Evolutionary conservation across 1,140 invertebrate genomes (phyloP), one percentile per base, ranked within the genome.

Genomic region (Drosophila kikkawai): DNA sequence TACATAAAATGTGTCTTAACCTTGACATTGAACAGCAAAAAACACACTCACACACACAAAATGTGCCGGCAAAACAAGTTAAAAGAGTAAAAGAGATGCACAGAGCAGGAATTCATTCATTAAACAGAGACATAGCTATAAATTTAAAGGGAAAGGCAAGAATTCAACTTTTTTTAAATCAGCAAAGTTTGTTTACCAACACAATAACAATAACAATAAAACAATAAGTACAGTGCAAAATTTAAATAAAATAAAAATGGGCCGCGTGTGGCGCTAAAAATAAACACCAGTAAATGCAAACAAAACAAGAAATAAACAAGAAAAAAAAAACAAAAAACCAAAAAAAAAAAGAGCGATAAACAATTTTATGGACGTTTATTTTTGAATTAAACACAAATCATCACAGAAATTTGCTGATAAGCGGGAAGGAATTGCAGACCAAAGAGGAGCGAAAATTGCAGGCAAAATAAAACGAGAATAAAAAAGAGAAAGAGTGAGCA

Each of bases 1-100:
- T 76, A 87, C 83, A 87, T 63, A 82, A 87, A 87, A 90, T 85
- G 50, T 76, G 47, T 79, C 79, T 90, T 90, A 90, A 90, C 85
- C 85, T 90, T 90, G 85, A 90, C 85, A 90, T 90, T 90, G 85
- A 75, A 76, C 74, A 56, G 53, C 68, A 75, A 86, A 86, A 70
- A 75, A 77, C 64, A 73, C 60, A 73, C 75, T 55, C 60, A 11
- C 13, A 56, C 48, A 63, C 69, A 45, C 73, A 69, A 69, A 73
- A 73, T 42, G 42, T 41, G 66, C 58, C 76, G 58, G 76, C 75
- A 63, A 81, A 86, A 91, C 86, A 90, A 66, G 76, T 82, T 69
- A 90, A 75, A 61, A 60, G 32, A 60, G 53, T n/a, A 15, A 58
- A 26, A 70, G 39, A 69, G 34, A 47, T 8, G 12, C 19, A 22